Evolutionary conservation across 2,797 vertebrate genomes (phyloP).

Genomic region (Pteropus rufus): DNA sequence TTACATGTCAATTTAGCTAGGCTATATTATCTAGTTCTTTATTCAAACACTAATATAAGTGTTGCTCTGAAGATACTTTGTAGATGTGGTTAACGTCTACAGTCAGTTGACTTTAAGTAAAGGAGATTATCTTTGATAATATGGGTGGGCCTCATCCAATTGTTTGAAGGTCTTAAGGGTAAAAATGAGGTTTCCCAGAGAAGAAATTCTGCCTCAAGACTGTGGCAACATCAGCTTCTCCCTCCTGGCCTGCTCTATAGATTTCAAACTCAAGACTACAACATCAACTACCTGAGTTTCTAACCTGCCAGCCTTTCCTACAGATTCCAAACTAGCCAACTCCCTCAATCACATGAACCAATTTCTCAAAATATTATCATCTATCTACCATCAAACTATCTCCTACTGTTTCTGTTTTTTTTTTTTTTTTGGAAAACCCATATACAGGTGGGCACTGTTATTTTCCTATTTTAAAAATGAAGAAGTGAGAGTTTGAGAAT

Average conservation of each 20-base stretch:
- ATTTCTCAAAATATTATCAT: neutral
- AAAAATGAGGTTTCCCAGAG: neutral
- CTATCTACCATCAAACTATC: neutral
- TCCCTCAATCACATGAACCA: neutral
- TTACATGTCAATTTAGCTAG: neutral
- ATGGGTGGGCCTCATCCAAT: neutral
- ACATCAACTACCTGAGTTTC: neutral
- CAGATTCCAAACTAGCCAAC: neutral
- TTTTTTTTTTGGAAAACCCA: neutral
- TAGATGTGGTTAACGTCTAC: neutral
- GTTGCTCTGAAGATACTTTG: neutral
- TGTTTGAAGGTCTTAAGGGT: neutral
- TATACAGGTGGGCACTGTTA: neutral
- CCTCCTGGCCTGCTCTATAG: neutral
- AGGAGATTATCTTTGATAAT: neutral
- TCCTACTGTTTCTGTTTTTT: neutral
- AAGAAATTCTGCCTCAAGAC: neutral
- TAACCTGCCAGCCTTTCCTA: neutral
- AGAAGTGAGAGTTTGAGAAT: neutral
- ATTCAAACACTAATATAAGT: neutral
- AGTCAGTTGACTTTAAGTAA: neutral
- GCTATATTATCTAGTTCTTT: neutral
- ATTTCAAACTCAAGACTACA: neutral
- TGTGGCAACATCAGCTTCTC: neutral
- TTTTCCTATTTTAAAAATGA: neutral